Evolutionary conservation across 2,888 invertebrate genomes (phyloP), one percentile per base, ranked within the genome.

Genomic region (Dione juno): DNA sequence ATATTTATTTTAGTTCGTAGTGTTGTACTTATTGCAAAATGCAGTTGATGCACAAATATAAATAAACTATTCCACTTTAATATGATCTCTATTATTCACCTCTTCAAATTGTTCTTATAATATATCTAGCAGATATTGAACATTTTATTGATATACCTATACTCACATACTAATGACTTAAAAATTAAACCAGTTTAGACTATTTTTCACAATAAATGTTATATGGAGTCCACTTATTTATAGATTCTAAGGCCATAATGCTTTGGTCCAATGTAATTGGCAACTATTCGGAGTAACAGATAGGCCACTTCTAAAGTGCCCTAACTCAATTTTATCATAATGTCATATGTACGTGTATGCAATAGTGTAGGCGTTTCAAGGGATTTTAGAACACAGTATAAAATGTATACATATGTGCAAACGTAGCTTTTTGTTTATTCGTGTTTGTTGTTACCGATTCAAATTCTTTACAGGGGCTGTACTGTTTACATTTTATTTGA

Each of bases 291-390:
- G 3, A 53, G 53, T 28, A 14, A 53, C 28, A 28, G 28, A 53
- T 54, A 54, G n/a, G 54, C n/a, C 54, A 54, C 35, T 54, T n/a
- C 54, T 54, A 35, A 35, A 54, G 35, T 54, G n/a, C n/a, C 54
- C 3, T 35, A 35, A 54, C 9, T 54, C 28, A 28, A 10, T 54
- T 28, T 21, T 21, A 28, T 28, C 50, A 50, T 16, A 19, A 50
- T 50, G 11, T 3, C 50, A 16, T 50, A 50, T 50, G 45, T 45
- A n/a, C n/a, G 14, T n/a, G n/a, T 7, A 45, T 16, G 45, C 14
- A n/a, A 45, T 50, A 3, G 10, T 48, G 11, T 48, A 14, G 48
- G 48, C 10, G 19, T 50, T 50, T 50, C 50, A 19, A 5, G 50
- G 19, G 5, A 3, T 9, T 19, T 16, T 50, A 16, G 10, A 10